Conservation (phyloP, 2,888 invertebrate genomes). For the Tribolium freemani region DNA sequence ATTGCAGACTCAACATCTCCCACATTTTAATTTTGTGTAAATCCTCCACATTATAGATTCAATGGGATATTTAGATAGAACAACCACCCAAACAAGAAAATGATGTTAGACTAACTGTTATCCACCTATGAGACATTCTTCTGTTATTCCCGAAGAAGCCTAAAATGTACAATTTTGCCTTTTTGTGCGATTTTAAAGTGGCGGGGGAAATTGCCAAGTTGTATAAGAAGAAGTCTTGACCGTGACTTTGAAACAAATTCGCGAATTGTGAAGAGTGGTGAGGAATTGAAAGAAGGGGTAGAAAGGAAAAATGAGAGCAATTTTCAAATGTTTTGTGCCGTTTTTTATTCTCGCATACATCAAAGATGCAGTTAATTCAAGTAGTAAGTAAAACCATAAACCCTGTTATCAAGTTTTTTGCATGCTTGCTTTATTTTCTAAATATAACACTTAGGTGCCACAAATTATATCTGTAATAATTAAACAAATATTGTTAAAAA, state of each 20-base stretch:
- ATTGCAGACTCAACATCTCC: neutral
- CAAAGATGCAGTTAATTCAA: neutral
- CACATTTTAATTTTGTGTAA: neutral
- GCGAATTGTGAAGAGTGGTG: slow-evolving; percentile 47
- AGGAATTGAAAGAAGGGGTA: slow-evolving; percentile 15
- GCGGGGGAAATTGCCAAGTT: slow-evolving; percentile 24
- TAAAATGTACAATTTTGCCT: slow-evolving; percentile 31
- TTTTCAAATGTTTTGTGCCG: neutral
- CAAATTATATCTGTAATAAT: too few species aligned
- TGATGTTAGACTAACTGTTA: slow-evolving; percentile 7
- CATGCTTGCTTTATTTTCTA: too few species aligned
- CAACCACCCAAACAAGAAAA: neutral
- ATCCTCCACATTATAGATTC: neutral
- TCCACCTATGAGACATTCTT: slow-evolving; percentile 17
- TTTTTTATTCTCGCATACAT: neutral
- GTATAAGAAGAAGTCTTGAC: slow-evolving; percentile 51
- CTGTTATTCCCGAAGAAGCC: slow-evolving; percentile 11
- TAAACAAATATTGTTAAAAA: neutral
- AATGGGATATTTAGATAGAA: neutral
- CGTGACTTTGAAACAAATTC: slow-evolving; percentile 59
- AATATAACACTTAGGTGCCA: too few species aligned
- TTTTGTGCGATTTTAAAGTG: slow-evolving; percentile 17
- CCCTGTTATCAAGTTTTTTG: too few species aligned
- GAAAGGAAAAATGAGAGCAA: slow-evolving; percentile 1
- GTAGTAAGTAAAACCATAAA: slow-evolving; percentile 5